Percentiles rank a stretch among this genome's conserved stretches.
phyloP scores from a whole-genome alignment of 2,113 vertebrate genomes.

The Hyperoodon ampullatus region DNA sequence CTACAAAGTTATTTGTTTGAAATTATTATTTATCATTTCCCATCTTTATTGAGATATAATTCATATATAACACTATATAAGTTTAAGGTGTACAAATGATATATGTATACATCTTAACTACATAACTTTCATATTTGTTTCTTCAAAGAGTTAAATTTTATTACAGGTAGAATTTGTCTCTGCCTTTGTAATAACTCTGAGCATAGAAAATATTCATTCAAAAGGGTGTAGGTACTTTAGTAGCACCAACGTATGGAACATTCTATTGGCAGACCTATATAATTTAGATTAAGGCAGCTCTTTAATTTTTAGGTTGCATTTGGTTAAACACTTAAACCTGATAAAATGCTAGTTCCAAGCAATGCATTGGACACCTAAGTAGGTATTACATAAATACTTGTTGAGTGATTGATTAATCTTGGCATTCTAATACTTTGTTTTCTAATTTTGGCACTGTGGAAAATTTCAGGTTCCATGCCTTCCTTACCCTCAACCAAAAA shows the following conservation, averaged over 20 bases:
- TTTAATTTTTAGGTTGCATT: conserved; percentile 23
- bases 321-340: neutral
- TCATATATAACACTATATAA: neutral
- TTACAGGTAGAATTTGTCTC: neutral
- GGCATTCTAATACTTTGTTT: conserved; percentile 75
- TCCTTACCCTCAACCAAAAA: conserved; percentile 75
- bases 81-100: neutral
- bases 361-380: conserved; percentile 7
- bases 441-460: conserved; percentile 77
- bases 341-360: neutral
- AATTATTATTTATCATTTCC: neutral
- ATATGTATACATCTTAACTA: neutral
- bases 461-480: conserved; percentile 81
- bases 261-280: neutral
- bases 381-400: conserved; percentile 52
- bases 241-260: neutral
- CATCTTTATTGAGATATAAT: neutral
- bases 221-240: neutral
- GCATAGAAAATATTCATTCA: neutral
- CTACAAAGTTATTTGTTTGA: neutral
- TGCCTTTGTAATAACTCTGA: neutral
- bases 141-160: neutral
- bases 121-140: neutral
- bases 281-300: conserved; percentile 32
- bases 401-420: conserved; percentile 76